Evolutionary conservation across 2,888 invertebrate genomes (phyloP).

Genomic region (Cephus spinipes): DNA sequence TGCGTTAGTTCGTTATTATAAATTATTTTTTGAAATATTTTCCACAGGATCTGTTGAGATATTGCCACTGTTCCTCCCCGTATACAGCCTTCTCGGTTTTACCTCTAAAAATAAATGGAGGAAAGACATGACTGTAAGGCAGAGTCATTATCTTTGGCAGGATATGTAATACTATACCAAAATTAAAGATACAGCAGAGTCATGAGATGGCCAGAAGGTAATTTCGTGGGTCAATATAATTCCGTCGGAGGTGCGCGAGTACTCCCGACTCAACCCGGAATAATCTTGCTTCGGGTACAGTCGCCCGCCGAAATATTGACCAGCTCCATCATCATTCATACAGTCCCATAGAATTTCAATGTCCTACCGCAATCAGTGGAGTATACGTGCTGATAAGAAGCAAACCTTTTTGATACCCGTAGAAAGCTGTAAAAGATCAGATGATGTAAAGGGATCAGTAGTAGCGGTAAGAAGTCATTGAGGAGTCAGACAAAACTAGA

Average conservation of each 20-base stretch:
- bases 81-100: background rate
- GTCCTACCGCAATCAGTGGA: background rate
- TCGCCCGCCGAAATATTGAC: conserved; percentile 40
- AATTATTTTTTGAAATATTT: background rate
- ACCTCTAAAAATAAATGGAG: background rate
- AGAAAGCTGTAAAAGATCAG: background rate
- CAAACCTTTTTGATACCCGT: background rate
- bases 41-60: background rate
- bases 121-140: background rate
- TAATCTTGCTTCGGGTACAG: conserved; percentile 35
- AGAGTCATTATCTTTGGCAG: background rate
- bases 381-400: background rate
- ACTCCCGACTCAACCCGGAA: conserved; percentile 30
- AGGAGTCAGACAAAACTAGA: background rate
- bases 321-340: background rate
- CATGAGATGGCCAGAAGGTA: conserved; percentile 4
- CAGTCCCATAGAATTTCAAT: background rate
- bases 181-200: background rate
- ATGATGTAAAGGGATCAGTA: background rate
- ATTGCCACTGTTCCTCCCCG: background rate
- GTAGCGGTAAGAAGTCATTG: background rate
- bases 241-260: conserved; percentile 40
- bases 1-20: background rate
- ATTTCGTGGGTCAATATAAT: conserved; percentile 50
- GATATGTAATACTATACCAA: background rate